Evolutionary conservation across 64 coral and sea anemone genomes (phyloP).

Genomic region (Stichodactyla helianthus): DNA sequence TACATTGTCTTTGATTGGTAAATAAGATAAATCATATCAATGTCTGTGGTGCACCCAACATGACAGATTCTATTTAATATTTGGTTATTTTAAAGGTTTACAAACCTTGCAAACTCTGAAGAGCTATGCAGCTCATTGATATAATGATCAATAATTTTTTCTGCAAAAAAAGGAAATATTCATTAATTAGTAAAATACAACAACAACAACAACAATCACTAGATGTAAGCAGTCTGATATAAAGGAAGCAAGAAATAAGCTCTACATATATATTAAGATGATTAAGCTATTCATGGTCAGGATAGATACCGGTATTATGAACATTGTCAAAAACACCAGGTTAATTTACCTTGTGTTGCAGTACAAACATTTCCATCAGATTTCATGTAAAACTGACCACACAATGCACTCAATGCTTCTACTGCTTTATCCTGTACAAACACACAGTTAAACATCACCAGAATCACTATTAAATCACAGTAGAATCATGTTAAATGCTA

Average conservation of each 20-base stretch:
- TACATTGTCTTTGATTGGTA: no score
- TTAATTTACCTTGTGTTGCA: conserved; percentile 75
- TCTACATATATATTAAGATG: no score
- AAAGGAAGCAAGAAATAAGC: no score
- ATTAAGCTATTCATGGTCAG: no score
- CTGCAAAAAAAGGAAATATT: conserved; percentile 29
- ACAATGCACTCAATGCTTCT: conserved; percentile 57
- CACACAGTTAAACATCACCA: background rate
- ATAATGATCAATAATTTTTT: conserved; percentile 60
- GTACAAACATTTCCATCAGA: conserved; percentile 43
- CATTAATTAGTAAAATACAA: background rate
- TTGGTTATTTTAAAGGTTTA: no score
- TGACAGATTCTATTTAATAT: no score
- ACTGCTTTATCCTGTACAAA: conserved; percentile 75
- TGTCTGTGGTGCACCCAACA: no score
- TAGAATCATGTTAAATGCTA: background rate
- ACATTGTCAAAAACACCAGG: no score
- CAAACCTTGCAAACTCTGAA: conserved; percentile 72
- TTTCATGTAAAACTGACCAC: conserved; percentile 58
- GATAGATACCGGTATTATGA: no score
- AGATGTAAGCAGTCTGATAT: no score
- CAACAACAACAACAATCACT: no score
- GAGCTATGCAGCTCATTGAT: conserved; percentile 60
- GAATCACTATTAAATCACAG: background rate
- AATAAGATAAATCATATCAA: no score